Percentiles rank a stretch among this genome's conserved stretches.
phyloP scores from a whole-genome alignment of 2,797 vertebrate species.

The Pelochelys cantorii region DNA sequence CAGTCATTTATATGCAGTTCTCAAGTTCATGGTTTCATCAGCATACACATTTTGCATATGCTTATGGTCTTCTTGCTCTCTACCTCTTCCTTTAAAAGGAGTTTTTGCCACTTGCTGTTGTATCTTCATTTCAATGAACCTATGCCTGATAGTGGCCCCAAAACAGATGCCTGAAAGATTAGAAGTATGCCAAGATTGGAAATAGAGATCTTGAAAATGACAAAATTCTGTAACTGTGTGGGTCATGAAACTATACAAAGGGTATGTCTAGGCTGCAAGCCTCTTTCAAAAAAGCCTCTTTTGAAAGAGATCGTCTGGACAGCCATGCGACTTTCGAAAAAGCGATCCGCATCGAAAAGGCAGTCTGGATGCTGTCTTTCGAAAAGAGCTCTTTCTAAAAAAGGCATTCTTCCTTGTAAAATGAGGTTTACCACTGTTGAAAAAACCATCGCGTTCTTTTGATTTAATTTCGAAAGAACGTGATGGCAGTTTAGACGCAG shows the following conservation, averaged over 20 bases:
- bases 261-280: no score
- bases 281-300: no score
- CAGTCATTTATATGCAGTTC: neutral
- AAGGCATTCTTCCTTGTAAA: no score
- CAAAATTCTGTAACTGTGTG: neutral
- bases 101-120: neutral
- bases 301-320: no score
- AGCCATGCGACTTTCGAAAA: no score
- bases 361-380: no score
- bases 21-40: conserved; percentile 4
- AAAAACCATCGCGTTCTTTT: no score
- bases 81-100: neutral
- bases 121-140: neutral
- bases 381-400: no score
- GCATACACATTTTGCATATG: neutral
- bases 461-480: no score
- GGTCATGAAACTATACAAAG: neutral
- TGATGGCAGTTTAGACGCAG: no score
- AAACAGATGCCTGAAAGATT: neutral
- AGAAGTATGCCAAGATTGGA: neutral
- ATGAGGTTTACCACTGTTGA: no score
- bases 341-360: no score
- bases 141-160: neutral
- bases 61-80: neutral
- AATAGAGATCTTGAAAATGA: neutral